Conservation (phyloP, 1,140 invertebrate species). For the Physella acuta region DNA sequence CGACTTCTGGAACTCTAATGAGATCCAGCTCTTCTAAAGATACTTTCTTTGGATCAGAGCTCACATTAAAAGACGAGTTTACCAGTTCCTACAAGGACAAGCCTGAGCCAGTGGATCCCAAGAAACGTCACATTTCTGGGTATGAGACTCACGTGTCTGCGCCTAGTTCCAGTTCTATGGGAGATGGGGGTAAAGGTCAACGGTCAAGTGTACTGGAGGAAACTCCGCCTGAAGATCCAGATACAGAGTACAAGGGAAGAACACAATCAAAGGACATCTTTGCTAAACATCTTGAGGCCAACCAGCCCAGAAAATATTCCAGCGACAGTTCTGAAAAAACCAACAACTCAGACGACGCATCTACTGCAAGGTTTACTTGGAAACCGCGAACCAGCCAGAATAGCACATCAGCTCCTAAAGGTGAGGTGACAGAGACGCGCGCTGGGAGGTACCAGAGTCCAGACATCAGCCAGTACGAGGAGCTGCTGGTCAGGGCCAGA, state of each 20-base stretch:
- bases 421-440: too few relatives aligned
- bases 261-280: slow-evolving; percentile 24
- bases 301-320: background rate
- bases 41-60: slow-evolving; percentile 33
- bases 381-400: too few relatives aligned
- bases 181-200: too few relatives aligned
- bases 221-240: background rate
- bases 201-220: too few relatives aligned
- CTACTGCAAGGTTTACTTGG: background rate
- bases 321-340: too few relatives aligned
- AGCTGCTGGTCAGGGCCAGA: slow-evolving; percentile 9
- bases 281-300: slow-evolving; percentile 21
- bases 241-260: background rate
- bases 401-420: too few relatives aligned
- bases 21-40: slow-evolving; percentile 39
- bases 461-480: slow-evolving; percentile 21
- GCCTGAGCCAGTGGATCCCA: background rate
- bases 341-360: background rate
- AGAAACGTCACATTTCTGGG: background rate
- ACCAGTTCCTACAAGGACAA: background rate
- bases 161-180: too few relatives aligned
- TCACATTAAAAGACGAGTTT: background rate
- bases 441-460: background rate
- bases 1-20: slow-evolving; percentile 6
- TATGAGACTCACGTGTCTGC: background rate